phyloP scores from a whole-genome alignment of 2,888 invertebrate species.

The Amblyteles armatorius region DNA sequence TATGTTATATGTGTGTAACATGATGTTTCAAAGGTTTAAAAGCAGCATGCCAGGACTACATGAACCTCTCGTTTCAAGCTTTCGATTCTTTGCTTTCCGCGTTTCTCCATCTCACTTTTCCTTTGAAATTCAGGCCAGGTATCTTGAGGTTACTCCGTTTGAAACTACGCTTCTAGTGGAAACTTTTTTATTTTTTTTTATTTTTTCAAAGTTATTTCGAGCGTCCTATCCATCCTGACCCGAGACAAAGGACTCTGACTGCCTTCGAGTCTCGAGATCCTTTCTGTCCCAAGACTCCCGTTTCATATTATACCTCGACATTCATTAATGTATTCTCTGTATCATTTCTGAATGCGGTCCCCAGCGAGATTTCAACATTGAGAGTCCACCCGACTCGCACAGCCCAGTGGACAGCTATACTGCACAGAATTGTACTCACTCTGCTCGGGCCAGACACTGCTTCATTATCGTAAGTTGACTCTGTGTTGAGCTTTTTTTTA shows the following conservation, averaged over 20 bases:
- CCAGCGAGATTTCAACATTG: neutral
- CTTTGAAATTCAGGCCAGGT: neutral
- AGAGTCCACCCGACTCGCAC: neutral
- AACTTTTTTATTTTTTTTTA: neutral
- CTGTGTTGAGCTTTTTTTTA: neutral
- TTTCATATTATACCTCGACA: neutral
- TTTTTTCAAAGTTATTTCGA: neutral
- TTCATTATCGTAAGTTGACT: slow-evolving; percentile 9
- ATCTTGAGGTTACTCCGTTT: slow-evolving; percentile 9
- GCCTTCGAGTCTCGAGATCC: slow-evolving; percentile 1
- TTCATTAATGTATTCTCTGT: slow-evolving; percentile 16
- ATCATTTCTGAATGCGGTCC: slow-evolving; percentile 8
- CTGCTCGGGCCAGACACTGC: neutral
- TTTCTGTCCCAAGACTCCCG: slow-evolving; percentile 1
- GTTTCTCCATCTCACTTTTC: neutral
- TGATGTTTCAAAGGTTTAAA: neutral
- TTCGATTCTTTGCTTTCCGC: neutral
- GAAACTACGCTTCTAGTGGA: neutral
- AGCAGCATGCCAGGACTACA: neutral
- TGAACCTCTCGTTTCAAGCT: neutral
- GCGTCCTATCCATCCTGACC: neutral
- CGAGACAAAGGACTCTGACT: neutral
- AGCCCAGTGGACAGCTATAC: neutral
- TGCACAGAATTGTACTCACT: neutral
- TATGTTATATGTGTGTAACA: neutral